Percentiles rank a stretch among this genome's conserved stretches.
phyloP scores from a whole-genome alignment of 1,140 invertebrate genomes.

The Drosophila teissieri region DNA sequence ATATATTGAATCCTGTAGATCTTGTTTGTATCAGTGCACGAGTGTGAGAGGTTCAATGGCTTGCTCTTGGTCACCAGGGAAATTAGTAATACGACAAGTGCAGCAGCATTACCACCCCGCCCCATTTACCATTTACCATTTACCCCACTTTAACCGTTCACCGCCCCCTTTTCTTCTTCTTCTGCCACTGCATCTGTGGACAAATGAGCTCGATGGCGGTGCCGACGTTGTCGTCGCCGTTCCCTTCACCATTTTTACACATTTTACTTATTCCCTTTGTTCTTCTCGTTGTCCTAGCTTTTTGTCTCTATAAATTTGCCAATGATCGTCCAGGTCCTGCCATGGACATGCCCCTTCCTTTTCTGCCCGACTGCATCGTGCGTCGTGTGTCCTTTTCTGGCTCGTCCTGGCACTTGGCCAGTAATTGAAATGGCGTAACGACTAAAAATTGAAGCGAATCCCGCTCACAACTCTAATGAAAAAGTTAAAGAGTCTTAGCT shows the following conservation, averaged over 20 bases:
- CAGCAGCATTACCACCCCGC: slow-evolving; percentile 44
- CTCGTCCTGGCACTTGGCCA: slow-evolving; percentile 70
- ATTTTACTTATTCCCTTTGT: slow-evolving; percentile 78
- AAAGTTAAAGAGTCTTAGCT: slow-evolving; percentile 65
- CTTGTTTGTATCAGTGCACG: slow-evolving; percentile 6
- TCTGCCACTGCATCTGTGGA: slow-evolving; percentile 43
- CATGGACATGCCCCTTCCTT: slow-evolving; percentile 19
- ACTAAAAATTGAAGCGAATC: slow-evolving; percentile 77
- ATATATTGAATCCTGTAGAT: no score
- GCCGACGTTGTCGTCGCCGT: slow-evolving; percentile 50
- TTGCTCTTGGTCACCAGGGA: slow-evolving; percentile 75
- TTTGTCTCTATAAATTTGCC: slow-evolving; percentile 79
- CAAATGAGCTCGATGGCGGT: slow-evolving; percentile 72
- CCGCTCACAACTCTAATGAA: slow-evolving; percentile 51
- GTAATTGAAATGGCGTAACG: slow-evolving; percentile 83
- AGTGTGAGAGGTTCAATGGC: slow-evolving; percentile 60
- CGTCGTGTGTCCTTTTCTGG: neutral
- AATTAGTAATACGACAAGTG: slow-evolving; percentile 84
- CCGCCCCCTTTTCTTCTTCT: slow-evolving; percentile 8
- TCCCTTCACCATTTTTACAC: slow-evolving; percentile 44
- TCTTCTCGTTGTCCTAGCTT: slow-evolving; percentile 56
- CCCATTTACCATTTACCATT: neutral
- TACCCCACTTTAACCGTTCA: neutral
- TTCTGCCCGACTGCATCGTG: neutral
- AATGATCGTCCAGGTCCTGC: slow-evolving; percentile 68